These are phyloP conservation scores for Hypocryptadius cinnamomeus DNA, from an alignment of 2,113 vertebrate genomes.

Conservation along the genomic window DNA sequence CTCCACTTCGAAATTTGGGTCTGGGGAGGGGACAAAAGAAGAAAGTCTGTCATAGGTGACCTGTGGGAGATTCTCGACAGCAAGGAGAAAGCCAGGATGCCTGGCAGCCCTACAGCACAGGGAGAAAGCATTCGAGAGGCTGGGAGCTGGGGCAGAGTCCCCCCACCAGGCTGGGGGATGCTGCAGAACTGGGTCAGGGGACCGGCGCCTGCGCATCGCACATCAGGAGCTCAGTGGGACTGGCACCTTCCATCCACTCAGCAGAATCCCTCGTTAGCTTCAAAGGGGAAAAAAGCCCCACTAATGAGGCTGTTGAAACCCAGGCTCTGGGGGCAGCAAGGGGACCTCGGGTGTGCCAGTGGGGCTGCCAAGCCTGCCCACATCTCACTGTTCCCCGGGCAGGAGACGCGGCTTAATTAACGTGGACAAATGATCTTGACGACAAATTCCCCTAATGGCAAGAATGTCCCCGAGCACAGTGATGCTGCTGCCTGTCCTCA, in stretches of 20 bases:
- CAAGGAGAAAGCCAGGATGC: not conserved
- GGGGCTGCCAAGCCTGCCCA: not conserved
- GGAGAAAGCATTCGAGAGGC: not conserved
- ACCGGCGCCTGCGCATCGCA: accelerated
- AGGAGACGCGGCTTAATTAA: not conserved
- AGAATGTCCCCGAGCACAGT: not conserved
- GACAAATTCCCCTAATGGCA: not conserved
- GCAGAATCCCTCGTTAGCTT: not conserved
- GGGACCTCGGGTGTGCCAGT: not conserved
- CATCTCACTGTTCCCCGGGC: not conserved
- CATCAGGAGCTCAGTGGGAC: accelerated
- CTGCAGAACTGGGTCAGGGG: not conserved
- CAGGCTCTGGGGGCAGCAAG: not conserved
- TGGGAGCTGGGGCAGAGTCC: not conserved
- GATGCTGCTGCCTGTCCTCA: not conserved
- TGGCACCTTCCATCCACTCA: not conserved
- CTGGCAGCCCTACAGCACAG: not conserved
- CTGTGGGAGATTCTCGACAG: accelerated
- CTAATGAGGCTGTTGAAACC: constrained; percentile 48
- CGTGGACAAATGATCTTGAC: not conserved
- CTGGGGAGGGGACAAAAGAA: not conserved
- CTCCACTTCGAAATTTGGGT: accelerated
- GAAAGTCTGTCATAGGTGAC: accelerated
- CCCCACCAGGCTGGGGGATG: not conserved
- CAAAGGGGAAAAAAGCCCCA: not conserved